Conservation (phyloP, 2,888 invertebrate species). For the Eudemis profundana region DNA sequence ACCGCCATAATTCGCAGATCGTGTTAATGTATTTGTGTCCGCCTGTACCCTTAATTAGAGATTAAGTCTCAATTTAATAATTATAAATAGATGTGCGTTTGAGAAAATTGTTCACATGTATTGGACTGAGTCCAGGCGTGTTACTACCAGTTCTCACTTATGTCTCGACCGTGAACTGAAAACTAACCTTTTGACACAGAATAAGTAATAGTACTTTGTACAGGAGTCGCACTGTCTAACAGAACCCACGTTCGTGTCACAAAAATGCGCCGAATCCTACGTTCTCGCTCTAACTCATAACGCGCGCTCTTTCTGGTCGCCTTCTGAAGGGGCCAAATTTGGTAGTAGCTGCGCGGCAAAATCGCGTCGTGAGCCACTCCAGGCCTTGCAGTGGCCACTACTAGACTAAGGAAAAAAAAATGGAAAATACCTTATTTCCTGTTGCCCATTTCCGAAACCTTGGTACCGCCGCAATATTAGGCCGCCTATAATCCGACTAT, state of each 20-base stretch:
- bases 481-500: slow-evolving; percentile 26
- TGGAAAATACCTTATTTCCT: neutral
- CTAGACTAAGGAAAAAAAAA: too few relatives aligned
- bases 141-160: slow-evolving; percentile 50
- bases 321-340: too few relatives aligned
- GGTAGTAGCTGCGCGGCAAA: too few relatives aligned
- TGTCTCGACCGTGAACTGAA: neutral
- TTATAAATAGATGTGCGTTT: slow-evolving; percentile 66
- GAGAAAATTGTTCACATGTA: slow-evolving; percentile 56
- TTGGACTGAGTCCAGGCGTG: slow-evolving; percentile 60
- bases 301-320: too few relatives aligned
- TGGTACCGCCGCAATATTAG: slow-evolving; percentile 46
- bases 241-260: too few relatives aligned
- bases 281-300: too few relatives aligned
- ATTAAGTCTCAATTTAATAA: slow-evolving; percentile 64
- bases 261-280: too few relatives aligned
- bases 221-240: too few relatives aligned
- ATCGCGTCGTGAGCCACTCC: too few relatives aligned
- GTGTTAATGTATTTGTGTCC: slow-evolving; percentile 48
- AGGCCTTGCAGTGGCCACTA: too few relatives aligned
- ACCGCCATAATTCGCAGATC: slow-evolving; percentile 7
- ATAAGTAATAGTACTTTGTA: too few relatives aligned
- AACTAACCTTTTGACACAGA: too few relatives aligned
- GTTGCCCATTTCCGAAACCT: slow-evolving; percentile 46
- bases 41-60: slow-evolving; percentile 61